Percentiles rank a stretch among this genome's conserved stretches.
Evolutionary conservation across 2,113 vertebrate species (phyloP).

Genomic region (Talpa occidentalis): DNA sequence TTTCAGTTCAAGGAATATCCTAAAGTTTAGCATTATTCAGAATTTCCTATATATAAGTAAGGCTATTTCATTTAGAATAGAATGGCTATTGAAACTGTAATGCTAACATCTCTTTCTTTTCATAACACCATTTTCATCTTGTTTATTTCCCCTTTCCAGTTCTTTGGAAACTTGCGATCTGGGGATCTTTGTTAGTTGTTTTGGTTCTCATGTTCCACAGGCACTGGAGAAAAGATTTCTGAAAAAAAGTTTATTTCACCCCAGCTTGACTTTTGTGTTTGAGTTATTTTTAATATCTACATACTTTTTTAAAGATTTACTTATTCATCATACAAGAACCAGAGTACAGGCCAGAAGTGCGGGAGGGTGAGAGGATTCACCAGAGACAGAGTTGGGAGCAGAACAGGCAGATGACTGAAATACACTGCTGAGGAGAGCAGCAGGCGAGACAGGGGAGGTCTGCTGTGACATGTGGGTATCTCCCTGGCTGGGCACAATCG

Average conservation of each 20-base stretch:
- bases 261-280: constrained; percentile 70
- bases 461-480: too few species aligned
- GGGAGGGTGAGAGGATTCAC: too few species aligned
- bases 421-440: too few species aligned
- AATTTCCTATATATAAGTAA: constrained; percentile 13
- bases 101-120: constrained; percentile 17
- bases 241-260: constrained; percentile 47
- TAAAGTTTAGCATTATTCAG: constrained; percentile 40
- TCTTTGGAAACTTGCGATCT: constrained; percentile 50
- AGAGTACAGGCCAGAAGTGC: too few species aligned
- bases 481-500: too few species aligned
- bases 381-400: too few species aligned
- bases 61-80: constrained; percentile 2
- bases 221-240: constrained; percentile 68
- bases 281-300: constrained; percentile 77
- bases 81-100: constrained; percentile 36
- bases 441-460: too few species aligned
- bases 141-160: background rate
- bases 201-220: constrained; percentile 56
- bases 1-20: constrained; percentile 52
- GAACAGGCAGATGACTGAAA: too few species aligned
- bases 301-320: too few species aligned
- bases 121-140: background rate
- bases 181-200: constrained; percentile 45
- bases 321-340: too few species aligned